Evolutionary conservation across 2,113 vertebrate species (phyloP).

Genomic region (Chionodraco myersi): DNA sequence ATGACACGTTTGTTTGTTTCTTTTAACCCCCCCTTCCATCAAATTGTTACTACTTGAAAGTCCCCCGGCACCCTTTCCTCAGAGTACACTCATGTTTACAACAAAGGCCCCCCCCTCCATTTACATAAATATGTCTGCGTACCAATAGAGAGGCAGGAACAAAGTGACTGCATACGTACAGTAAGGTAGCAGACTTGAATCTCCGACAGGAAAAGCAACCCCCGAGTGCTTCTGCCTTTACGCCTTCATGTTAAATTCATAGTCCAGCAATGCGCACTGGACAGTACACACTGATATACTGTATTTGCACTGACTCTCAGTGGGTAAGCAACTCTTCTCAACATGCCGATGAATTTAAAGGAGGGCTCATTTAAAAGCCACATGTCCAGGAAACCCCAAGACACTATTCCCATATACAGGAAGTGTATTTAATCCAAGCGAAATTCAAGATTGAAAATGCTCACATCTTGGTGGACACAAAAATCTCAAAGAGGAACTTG

Average conservation of each 20-base stretch:
- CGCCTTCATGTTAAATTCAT: conserved; percentile 79
- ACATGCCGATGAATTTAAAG: conserved; percentile 58
- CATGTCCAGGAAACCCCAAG: conserved; percentile 27
- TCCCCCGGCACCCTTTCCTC: conserved; percentile 66
- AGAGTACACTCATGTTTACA: conserved; percentile 69
- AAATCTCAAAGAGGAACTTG: no score
- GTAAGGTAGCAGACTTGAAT: conserved; percentile 66
- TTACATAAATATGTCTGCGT: conserved; percentile 73
- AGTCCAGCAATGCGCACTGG: conserved; percentile 48
- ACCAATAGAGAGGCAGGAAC: conserved; percentile 66
- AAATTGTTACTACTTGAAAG: conserved; percentile 57
- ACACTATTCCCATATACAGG: conserved; percentile 41
- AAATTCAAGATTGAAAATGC: conserved; percentile 10
- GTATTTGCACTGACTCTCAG: conserved; percentile 24
- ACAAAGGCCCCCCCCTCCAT: conserved; percentile 49
- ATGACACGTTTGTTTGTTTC: conserved; percentile 75
- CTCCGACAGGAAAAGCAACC: conserved; percentile 59
- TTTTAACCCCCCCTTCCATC: conserved; percentile 39
- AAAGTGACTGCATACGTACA: conserved; percentile 63
- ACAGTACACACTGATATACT: conserved; percentile 39
- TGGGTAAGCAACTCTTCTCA: conserved; percentile 42
- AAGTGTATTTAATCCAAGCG: conserved; percentile 4
- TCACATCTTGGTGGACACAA: neutral
- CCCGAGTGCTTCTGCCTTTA: conserved; percentile 32
- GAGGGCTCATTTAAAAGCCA: conserved; percentile 63